Evolutionary conservation across 2,797 vertebrate species (phyloP).

Genomic region (Artibeus jamaicensis): DNA sequence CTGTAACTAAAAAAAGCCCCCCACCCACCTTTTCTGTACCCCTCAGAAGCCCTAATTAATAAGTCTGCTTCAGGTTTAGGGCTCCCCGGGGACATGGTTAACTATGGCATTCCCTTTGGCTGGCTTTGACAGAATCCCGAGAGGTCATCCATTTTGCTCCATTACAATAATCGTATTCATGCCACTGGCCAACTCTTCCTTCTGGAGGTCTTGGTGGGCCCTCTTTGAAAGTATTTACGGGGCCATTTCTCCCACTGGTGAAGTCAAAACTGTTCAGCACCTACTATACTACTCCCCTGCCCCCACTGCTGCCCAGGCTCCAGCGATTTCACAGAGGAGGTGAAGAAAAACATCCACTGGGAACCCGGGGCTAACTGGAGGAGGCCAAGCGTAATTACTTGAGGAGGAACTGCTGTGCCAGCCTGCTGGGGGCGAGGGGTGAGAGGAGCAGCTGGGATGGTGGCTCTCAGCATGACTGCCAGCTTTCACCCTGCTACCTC

Average conservation of each 20-base stretch:
- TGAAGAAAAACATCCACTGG: constrained; percentile 46
- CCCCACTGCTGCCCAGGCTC: neutral
- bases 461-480: neutral
- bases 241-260: constrained; percentile 9
- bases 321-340: neutral
- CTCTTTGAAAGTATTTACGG: constrained; percentile 61
- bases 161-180: constrained; percentile 69
- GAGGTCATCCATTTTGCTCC: constrained; percentile 56
- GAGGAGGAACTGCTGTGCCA: neutral
- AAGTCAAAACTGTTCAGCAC: neutral
- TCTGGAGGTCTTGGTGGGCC: constrained; percentile 52
- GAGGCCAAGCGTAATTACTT: neutral
- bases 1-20: neutral
- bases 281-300: neutral
- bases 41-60: constrained; percentile 69
- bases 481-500: neutral
- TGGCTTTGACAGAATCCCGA: constrained; percentile 45
- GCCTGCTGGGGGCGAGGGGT: neutral
- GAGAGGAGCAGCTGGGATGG: neutral
- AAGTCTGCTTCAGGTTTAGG: constrained; percentile 59
- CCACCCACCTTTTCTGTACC: neutral
- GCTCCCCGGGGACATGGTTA: constrained; percentile 38
- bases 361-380: neutral
- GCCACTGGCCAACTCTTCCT: constrained; percentile 31
- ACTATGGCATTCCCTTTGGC: constrained; percentile 53